These are phyloP conservation scores for Pseudococcus viburni DNA, from an alignment of 2,888 invertebrate species.

Conservation along the genomic window DNA sequence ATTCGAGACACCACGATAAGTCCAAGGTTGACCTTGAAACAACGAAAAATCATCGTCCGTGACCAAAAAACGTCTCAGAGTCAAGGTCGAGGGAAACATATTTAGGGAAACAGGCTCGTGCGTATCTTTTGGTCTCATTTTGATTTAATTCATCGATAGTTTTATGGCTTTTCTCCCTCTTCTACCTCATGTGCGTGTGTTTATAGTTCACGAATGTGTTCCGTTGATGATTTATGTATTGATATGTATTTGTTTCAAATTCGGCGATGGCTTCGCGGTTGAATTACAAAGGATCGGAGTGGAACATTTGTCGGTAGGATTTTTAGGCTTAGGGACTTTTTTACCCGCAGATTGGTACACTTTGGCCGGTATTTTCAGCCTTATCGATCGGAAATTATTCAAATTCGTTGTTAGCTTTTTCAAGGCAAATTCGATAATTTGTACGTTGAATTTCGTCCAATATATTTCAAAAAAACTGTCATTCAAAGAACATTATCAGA, in stretches of 20 bases:
- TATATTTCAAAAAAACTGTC: neutral
- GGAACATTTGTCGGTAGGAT: neutral
- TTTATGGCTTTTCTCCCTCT: slow-evolving; percentile 11
- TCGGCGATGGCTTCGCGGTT: neutral
- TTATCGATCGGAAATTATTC: no score
- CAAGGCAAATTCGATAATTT: neutral
- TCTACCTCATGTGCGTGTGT: neutral
- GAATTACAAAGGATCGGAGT: neutral
- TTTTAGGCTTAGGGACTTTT: neutral
- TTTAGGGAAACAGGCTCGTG: neutral
- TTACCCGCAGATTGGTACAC: no score
- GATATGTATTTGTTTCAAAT: neutral
- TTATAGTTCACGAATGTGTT: neutral
- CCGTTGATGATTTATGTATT: neutral
- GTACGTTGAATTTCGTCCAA: neutral
- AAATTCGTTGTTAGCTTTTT: neutral
- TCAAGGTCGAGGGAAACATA: slow-evolving; percentile 2
- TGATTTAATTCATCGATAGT: neutral
- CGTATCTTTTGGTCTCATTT: neutral
- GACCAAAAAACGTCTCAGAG: neutral
- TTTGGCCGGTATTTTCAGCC: no score
- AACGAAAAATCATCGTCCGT: neutral
- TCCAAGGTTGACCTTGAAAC: slow-evolving; percentile 11
- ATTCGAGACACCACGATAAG: slow-evolving; percentile 4
- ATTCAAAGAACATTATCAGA: neutral